Conservation (phyloP, 2,888 invertebrate genomes). For the Aporophyla lueneburgensis region DNA sequence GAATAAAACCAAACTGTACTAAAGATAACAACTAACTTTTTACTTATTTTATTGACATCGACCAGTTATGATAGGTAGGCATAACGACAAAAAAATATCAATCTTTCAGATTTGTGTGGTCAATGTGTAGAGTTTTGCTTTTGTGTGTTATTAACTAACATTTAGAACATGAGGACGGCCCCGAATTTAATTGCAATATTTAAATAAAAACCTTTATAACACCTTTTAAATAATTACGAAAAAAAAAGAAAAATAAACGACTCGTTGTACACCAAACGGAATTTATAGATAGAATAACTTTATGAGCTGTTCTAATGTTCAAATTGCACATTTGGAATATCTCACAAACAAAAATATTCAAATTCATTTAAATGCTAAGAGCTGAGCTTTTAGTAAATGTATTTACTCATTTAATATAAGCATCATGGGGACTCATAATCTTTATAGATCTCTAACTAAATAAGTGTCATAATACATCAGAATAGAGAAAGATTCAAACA, state of each 20-base stretch:
- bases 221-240: slow-evolving; percentile 16
- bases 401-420: slow-evolving; percentile 69
- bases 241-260: slow-evolving; percentile 27
- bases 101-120: slow-evolving; percentile 24
- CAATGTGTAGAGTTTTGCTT: slow-evolving; percentile 15
- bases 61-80: neutral
- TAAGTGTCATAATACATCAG: slow-evolving; percentile 77
- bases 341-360: slow-evolving; percentile 69
- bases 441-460: slow-evolving; percentile 63
- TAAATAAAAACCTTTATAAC: slow-evolving; percentile 15
- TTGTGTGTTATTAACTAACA: slow-evolving; percentile 1
- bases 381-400: slow-evolving; percentile 79
- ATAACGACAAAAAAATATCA: slow-evolving; percentile 8
- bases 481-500: slow-evolving; percentile 57
- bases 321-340: slow-evolving; percentile 76
- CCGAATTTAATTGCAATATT: slow-evolving; percentile 30
- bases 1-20: neutral
- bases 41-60: slow-evolving; percentile 18
- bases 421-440: slow-evolving; percentile 59
- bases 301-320: slow-evolving; percentile 68
- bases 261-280: slow-evolving; percentile 53
- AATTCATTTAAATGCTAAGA: slow-evolving; percentile 73
- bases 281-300: slow-evolving; percentile 63
- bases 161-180: slow-evolving; percentile 1
- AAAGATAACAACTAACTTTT: neutral